phyloP scores from a whole-genome alignment of 2,797 vertebrate genomes.

The Pteronotus mesoamericanus region DNA sequence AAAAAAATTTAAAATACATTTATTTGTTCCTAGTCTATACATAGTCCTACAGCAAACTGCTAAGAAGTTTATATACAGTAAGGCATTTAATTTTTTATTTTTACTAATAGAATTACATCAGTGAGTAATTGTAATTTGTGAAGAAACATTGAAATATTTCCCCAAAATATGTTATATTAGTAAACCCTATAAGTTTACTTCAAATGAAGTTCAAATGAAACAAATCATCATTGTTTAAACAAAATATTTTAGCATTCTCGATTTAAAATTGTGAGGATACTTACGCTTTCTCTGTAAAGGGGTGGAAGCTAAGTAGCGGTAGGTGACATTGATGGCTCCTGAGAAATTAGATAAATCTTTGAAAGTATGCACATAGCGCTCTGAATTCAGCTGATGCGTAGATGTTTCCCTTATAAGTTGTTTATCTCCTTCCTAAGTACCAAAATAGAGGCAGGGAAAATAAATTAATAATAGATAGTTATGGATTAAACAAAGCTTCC shows the following conservation, averaged over 20 bases:
- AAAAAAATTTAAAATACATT: background rate
- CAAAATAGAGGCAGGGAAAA: constrained; percentile 66
- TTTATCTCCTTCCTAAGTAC: constrained; percentile 92
- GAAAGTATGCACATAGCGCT: constrained; percentile 93
- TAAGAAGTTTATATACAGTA: background rate
- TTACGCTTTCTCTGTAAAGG: constrained; percentile 96
- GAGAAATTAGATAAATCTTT: constrained; percentile 97
- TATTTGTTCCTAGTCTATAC: constrained; percentile 6
- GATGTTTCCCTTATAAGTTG: constrained; percentile 92
- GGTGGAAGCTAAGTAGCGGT: constrained; percentile 94
- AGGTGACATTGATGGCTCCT: constrained; percentile 96
- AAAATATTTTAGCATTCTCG: background rate
- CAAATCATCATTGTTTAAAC: background rate
- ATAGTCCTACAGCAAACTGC: background rate
- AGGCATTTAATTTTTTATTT: background rate
- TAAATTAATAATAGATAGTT: constrained; percentile 9
- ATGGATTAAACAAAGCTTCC: background rate
- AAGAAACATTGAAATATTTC: background rate
- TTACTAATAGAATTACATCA: background rate
- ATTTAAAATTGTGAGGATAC: constrained; percentile 71
- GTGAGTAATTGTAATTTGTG: background rate
- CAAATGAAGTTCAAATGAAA: background rate
- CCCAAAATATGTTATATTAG: background rate
- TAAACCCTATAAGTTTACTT: background rate
- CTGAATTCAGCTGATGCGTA: constrained; percentile 91